Base-by-base conservation (phyloP, 2,797 vertebrate species). In the Leucoraja ocellata region DNA sequence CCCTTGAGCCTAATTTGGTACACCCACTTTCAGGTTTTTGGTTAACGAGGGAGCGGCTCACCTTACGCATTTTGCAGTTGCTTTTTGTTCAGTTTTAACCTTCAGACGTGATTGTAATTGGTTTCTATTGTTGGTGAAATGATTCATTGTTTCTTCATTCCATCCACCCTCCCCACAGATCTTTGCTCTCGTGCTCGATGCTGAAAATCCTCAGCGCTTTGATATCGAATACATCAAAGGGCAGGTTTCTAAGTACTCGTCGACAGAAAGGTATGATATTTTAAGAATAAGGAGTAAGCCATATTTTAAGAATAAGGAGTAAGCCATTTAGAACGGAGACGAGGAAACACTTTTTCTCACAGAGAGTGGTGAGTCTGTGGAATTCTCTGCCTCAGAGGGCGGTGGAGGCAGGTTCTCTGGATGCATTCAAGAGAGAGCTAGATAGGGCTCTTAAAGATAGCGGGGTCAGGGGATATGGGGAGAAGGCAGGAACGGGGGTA, bases 181-280 rank as follows among this genome's bases (percentile, higher is more conserved):
- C 79, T 99, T 99, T 96, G 98, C 99, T 83, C 97, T 99, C 95
- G 97, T 99, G 93, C 99, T 98, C 95, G 98, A 99, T 93, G 95
- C 95, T 93, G 98, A 99, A 95, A 99, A 99, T 95, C 99, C 99
- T 93, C 99, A 99, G 95, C 96, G 99, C 95, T 99, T 99, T 96
- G 98, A 98, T 28, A 97, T 99, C 93, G 99, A 99, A 95, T 99
- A 99, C 95, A 99, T 99, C 95, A 97, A 98, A 96, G 99, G 99
- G 93, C 99, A 99, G 95, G 98, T 99, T 95, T 96, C 98, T 93
- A 99, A 98, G 95, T 99, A 97, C 93, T 98, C 98, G 93, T 99
- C 99, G 95, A 99, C 98, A 93, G 99, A 99, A 96, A 98, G 99
- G 99, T 98, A 96, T 94, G 28, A 39, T 21, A 76, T 92, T 92